Evolutionary conservation across 2,797 vertebrate species (phyloP), one percentile per base, ranked within the genome.

Genomic region (Percopsis omiscomaycus): DNA sequence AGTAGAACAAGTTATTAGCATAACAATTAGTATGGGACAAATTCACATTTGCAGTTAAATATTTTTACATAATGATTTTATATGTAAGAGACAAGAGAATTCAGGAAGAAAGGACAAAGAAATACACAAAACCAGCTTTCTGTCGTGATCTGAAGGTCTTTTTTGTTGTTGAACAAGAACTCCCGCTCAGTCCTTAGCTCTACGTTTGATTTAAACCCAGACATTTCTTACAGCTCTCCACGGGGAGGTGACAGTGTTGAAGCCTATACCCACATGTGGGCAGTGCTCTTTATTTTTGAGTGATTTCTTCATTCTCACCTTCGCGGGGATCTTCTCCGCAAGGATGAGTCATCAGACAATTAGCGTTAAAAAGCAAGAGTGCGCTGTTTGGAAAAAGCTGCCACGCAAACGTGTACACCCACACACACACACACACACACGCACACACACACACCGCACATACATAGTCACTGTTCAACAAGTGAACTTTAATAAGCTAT

Each of bases 291-390:
- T 22, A 63, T 46, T 44, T 63, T 30, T 56, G 58, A 54, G 44
- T 61, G n/a, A 66, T 71, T 74, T 63, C 44, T 66, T 66, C 12
- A 51, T 78, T 83, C 28, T 68, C 54, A 69, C 65, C 55, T 74
- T 70, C 69, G 67, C 64, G 46, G 59, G 13, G 44, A 13, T 71
- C 5, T 64, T 30, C 66, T 64, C 27, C 12, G 42, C 64, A 75
- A 80, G 13, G 15, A 58, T 83, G 80, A 84, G 55, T 87, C 79
- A 85, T 76, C 66, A 45, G 42, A 52, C 72, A 82, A 78, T 88
- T 86, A 81, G 30, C 27, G 37, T 61, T n/a, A 72, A 69, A 72
- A 74, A 73, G 53, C 16, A 57, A 69, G 65, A 74, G 28, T 67
- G 61, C 61, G 70, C 75, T 66, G 69, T 61, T 27, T 62, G 52